Conservation (phyloP, 2,888 invertebrate genomes). For the Eilema depressum region DNA sequence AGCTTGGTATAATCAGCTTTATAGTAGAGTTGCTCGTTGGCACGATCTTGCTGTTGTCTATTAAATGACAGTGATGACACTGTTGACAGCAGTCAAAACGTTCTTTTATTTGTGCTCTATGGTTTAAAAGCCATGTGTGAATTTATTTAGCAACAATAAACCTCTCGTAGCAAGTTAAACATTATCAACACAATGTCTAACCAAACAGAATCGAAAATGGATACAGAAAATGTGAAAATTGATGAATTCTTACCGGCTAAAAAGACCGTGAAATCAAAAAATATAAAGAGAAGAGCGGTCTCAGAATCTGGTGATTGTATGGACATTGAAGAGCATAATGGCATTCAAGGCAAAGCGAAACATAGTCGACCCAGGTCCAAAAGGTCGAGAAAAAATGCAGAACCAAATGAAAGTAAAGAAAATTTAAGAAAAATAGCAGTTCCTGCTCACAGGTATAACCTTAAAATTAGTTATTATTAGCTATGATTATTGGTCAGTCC, state of each 20-base stretch:
- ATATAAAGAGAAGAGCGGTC: conserved; percentile 83
- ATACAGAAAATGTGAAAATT: conserved; percentile 82
- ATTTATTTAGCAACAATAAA: conserved; percentile 42
- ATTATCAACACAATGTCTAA: conserved; percentile 28
- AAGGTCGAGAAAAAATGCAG: conserved; percentile 72
- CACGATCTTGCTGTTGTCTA: no score
- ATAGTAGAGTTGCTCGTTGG: no score
- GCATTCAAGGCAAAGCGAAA: conserved; percentile 83
- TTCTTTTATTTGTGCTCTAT: conserved; percentile 35
- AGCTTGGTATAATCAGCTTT: no score
- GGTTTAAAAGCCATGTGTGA: conserved; percentile 46
- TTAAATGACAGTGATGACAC: no score
- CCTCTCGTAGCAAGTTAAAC: conserved; percentile 13
- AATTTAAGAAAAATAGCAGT: conserved; percentile 93
- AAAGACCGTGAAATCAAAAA: conserved; percentile 78
- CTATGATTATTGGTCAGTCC: not conserved
- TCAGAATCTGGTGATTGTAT: conserved; percentile 86
- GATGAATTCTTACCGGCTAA: conserved; percentile 85
- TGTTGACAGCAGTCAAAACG: conserved; percentile 12
- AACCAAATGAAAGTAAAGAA: conserved; percentile 85
- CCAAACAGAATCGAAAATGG: conserved; percentile 64
- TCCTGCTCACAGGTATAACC: conserved; percentile 93
- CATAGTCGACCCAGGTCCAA: conserved; percentile 75
- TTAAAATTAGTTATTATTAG: conserved; percentile 40
- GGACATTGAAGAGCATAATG: conserved; percentile 90